Base-by-base conservation (phyloP, 2,888 invertebrate species). In the Choristoneura rosaceana region DNA sequence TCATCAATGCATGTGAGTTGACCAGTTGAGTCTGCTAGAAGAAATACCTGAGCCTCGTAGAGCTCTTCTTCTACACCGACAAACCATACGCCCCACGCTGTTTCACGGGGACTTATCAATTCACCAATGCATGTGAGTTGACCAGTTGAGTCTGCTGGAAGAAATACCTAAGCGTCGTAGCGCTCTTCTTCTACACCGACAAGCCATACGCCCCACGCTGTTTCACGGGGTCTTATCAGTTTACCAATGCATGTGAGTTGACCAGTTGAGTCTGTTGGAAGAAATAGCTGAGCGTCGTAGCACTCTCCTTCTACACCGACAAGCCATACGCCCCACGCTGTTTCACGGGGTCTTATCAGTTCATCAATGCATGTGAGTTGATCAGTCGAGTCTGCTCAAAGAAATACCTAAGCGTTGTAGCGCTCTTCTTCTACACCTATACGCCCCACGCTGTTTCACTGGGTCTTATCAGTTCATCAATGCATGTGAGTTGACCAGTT, bases 351-450 rank as follows among this genome's bases (percentile, higher is more conserved):
- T 96, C 96, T 84, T 99, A 97, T 94, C 95, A 96, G 88, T 99
- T 99, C 94, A 97, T 99, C 95, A 98, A 98, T 95, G 98, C 98
- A 91, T 96, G 99, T 99, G 93, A 97, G 98, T 50, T 86, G 25
- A 50, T 2, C 43, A 43, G 9, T 12, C 5, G 34, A 34, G 34
- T 34, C 1, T 5, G 0, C 34, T 34, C 4, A 5, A 5, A 34
- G 34, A 2, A 34, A 34, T 34, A 5, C 97, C n/a, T n/a, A n/a
- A n/a, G 98, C 84, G 97, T 98, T 82, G 96, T 99, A 88, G 98
- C 98, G 71, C 96, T 99, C 85, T 98, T 98, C 87, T 99, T 99
- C 95, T 98, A 96, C 95, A 98, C 99, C 69, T 99, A 99, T 95
- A 98, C 97, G 92, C 97, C 96, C 97, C 70, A 96, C 96, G 78